Percentiles rank a stretch among this genome's conserved stretches.
These are phyloP conservation scores for Zygaena filipendulae DNA, from an alignment of 2,888 invertebrate genomes.

Conservation along the genomic window DNA sequence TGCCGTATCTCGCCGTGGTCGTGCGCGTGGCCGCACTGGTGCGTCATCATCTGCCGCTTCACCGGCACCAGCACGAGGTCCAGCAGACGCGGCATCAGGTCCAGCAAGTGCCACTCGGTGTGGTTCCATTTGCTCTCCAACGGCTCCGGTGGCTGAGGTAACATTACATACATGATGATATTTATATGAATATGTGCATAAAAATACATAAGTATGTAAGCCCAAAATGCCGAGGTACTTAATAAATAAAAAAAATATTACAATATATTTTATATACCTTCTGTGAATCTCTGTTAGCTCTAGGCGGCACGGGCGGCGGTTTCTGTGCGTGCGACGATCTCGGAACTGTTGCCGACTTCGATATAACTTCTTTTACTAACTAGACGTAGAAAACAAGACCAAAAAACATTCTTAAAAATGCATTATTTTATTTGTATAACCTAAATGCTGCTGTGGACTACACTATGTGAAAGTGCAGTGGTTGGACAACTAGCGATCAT, in stretches of 20 bases:
- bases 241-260: too few species aligned
- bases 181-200: too few species aligned
- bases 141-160: slow-evolving; percentile 30
- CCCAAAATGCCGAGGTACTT: too few species aligned
- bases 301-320: slow-evolving; percentile 52
- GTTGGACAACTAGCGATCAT: too few species aligned
- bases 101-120: slow-evolving; percentile 76
- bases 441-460: too few species aligned
- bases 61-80: slow-evolving; percentile 87
- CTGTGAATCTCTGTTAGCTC: slow-evolving; percentile 32
- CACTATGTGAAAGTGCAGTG: too few species aligned
- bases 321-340: slow-evolving; percentile 40
- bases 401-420: too few species aligned
- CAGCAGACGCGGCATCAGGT: slow-evolving; percentile 84
- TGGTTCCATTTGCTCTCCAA: slow-evolving; percentile 26
- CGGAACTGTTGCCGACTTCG: slow-evolving; percentile 48
- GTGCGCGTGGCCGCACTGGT: slow-evolving; percentile 52
- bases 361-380: slow-evolving; percentile 36
- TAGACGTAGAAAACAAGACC: slow-evolving; percentile 19
- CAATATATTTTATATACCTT: too few species aligned
- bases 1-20: slow-evolving; percentile 63
- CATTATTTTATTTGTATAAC: too few species aligned
- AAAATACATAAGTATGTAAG: neutral
- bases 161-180: too few species aligned
- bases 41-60: slow-evolving; percentile 59